Percentiles rank a stretch among this genome's conserved stretches.
These are phyloP conservation scores for Tetramorium simillimum DNA, from an alignment of 1,140 invertebrate genomes.

Conservation along the genomic window DNA sequence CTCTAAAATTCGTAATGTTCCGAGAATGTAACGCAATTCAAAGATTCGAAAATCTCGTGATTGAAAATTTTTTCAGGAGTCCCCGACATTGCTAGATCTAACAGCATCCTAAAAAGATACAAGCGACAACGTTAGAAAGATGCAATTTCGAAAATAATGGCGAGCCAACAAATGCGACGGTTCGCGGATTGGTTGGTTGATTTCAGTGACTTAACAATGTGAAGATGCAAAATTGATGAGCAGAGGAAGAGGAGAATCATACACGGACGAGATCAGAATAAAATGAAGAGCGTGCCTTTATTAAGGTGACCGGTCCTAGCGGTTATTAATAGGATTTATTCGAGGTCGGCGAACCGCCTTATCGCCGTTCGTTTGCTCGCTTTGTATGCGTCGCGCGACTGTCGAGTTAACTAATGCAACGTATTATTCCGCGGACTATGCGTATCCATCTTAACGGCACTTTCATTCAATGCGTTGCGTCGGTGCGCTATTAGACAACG, in stretches of 20 bases:
- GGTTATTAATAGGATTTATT: conserved; percentile 71
- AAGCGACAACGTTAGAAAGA: not conserved
- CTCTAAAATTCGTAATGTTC: not conserved
- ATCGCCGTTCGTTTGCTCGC: conserved; percentile 66
- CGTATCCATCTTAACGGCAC: conserved; percentile 75
- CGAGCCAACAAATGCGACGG: not conserved
- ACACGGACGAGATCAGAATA: conserved; percentile 1
- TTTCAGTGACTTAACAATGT: not conserved
- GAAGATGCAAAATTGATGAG: not conserved
- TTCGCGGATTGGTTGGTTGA: not conserved
- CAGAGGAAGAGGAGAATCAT: not conserved
- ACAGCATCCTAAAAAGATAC: not conserved
- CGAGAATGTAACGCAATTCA: not conserved
- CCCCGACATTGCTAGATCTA: not conserved
- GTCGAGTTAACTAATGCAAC: conserved; percentile 72
- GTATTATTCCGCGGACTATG: conserved; percentile 71
- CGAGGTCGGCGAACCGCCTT: conserved; percentile 66
- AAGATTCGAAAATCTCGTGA: not conserved
- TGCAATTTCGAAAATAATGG: not conserved
- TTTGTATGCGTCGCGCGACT: conserved; percentile 70
- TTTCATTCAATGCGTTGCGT: conserved; percentile 72
- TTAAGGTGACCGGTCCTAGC: conserved; percentile 63
- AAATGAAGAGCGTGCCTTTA: conserved; percentile 48
- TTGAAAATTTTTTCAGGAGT: not conserved
- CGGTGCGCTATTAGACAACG: conserved; percentile 67